phyloP scores from a whole-genome alignment of 92 coral and sea anemone species.

The Anthopleura xanthogrammica region DNA sequence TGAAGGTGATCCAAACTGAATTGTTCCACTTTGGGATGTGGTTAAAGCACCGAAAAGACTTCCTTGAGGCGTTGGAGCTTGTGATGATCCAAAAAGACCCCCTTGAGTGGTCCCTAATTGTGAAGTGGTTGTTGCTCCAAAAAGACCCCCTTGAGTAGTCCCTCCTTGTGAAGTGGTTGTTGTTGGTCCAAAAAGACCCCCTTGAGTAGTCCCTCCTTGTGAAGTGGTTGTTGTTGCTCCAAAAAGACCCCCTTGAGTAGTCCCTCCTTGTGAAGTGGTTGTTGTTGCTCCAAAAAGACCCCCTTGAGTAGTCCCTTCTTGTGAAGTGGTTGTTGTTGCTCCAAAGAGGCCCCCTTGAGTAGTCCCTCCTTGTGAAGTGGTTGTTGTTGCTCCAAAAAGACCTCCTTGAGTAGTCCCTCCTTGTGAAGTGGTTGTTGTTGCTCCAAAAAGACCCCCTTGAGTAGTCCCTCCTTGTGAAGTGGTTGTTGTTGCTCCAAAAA shows the following conservation, averaged over 20 bases:
- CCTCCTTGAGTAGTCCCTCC: background rate
- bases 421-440: background rate
- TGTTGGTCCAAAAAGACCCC: background rate
- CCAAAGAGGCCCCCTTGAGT: constrained; percentile 3
- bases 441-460: constrained; percentile 7
- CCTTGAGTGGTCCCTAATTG: background rate
- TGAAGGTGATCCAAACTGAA: constrained; percentile 15
- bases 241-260: background rate
- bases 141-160: background rate
- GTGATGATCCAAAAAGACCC: constrained; percentile 9
- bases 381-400: background rate
- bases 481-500: constrained; percentile 7
- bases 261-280: background rate
- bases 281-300: background rate
- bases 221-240: background rate
- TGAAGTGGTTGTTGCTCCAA: background rate
- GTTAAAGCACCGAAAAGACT: constrained; percentile 7
- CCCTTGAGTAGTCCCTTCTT: background rate
- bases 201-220: background rate
- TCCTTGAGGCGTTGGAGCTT: background rate
- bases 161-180: constrained; percentile 28
- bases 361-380: background rate
- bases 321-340: background rate
- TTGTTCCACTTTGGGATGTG: constrained; percentile 12
- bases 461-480: background rate